Percentiles rank a stretch among this genome's conserved stretches.
These are phyloP conservation scores for Xiphydria camelus DNA, from an alignment of 2,888 invertebrate species.

Conservation along the genomic window DNA sequence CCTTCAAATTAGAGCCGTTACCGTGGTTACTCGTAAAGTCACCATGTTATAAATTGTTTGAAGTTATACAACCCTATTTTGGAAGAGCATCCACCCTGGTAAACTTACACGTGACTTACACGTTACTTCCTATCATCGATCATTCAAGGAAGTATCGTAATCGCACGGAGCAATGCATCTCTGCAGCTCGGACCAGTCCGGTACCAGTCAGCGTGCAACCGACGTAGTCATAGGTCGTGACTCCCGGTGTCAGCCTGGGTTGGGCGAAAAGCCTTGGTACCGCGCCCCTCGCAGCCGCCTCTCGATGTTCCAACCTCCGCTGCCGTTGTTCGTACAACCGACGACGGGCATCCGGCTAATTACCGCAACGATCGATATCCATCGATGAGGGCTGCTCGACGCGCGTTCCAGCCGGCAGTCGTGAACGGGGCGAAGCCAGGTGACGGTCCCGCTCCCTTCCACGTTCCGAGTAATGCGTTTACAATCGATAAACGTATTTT, in stretches of 20 bases:
- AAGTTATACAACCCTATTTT: too few relatives aligned
- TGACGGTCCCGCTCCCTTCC: neutral
- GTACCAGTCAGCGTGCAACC: slow-evolving; percentile 7
- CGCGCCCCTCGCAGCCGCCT: too few relatives aligned
- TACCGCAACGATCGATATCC: slow-evolving; percentile 43
- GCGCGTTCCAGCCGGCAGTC: neutral
- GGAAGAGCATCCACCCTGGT: too few relatives aligned
- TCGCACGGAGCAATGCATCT: neutral
- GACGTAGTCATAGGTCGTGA: slow-evolving; percentile 15
- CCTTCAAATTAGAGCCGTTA: too few relatives aligned
- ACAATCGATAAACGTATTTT: slow-evolving; percentile 32
- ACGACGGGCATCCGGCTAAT: neutral
- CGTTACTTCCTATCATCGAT: too few relatives aligned
- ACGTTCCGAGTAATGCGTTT: slow-evolving; percentile 16
- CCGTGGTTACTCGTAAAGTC: too few relatives aligned
- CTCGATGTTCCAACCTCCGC: slow-evolving; percentile 3
- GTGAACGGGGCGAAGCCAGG: neutral
- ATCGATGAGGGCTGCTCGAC: slow-evolving; percentile 38
- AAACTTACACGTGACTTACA: too few relatives aligned
- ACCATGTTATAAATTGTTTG: too few relatives aligned
- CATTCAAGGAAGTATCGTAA: too few relatives aligned
- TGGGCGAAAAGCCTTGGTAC: too few relatives aligned
- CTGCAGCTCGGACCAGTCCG: neutral
- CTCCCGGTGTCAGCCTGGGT: slow-evolving; percentile 10
- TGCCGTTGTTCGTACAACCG: neutral